phyloP scores from a whole-genome alignment of 2,113 vertebrate species.

The pig (Sus scrofa) region DNA sequence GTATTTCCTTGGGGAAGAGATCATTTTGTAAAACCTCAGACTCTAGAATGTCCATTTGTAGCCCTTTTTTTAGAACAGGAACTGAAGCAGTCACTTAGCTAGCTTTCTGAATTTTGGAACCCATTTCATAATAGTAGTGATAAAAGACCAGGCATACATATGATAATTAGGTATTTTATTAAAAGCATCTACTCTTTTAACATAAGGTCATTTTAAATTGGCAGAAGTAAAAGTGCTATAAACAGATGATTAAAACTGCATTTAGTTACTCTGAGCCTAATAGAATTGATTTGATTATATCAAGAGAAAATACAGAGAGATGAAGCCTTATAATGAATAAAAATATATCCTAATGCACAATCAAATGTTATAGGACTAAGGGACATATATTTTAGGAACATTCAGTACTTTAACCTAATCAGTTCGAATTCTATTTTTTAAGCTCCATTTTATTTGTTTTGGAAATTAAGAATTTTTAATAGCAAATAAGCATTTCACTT shows the following conservation, averaged over 20 bases:
- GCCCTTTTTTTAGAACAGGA: neutral
- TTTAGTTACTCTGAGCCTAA: conserved; percentile 3
- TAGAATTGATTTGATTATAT: neutral
- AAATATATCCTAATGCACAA: neutral
- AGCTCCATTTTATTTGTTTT: neutral
- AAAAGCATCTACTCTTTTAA: neutral
- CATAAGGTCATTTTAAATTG: conserved; percentile 3
- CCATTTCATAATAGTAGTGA: neutral
- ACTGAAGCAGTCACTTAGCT: neutral
- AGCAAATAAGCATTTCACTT: neutral
- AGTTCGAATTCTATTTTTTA: conserved; percentile 1
- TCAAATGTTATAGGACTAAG: conserved; percentile 16
- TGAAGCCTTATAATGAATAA: neutral
- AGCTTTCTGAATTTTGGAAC: neutral
- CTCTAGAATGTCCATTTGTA: neutral
- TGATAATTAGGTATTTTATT: neutral
- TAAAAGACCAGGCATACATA: neutral
- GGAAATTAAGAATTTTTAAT: neutral
- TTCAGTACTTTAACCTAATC: neutral
- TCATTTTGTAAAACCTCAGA: neutral
- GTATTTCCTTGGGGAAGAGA: neutral
- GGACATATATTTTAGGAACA: neutral
- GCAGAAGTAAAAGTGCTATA: neutral
- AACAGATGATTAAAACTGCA: conserved; percentile 26
- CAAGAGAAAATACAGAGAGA: neutral